Conservation (phyloP, 2,797 vertebrate genomes). For the Darevskia nairensis region DNA sequence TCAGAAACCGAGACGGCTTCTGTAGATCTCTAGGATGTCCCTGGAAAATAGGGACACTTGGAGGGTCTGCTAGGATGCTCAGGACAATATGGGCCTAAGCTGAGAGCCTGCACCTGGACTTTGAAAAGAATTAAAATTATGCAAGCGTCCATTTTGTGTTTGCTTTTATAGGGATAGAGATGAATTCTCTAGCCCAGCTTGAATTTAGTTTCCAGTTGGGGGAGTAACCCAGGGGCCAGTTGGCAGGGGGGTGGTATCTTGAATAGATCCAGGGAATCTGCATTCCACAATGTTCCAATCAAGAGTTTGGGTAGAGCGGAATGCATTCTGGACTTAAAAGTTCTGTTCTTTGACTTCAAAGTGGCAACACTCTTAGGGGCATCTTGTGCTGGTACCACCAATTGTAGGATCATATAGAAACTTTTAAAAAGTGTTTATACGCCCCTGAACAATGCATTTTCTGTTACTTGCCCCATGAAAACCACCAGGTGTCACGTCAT, state of each 20-base stretch:
- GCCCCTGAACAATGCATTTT: neutral
- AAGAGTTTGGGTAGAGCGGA: neutral
- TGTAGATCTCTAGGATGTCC: no score
- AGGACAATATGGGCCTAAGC: neutral
- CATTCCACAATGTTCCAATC: neutral
- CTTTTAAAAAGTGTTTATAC: constrained; percentile 22
- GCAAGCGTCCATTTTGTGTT: neutral
- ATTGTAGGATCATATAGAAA: neutral
- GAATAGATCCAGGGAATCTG: neutral
- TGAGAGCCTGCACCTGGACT: neutral
- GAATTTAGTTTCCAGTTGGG: neutral
- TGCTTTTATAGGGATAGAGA: neutral
- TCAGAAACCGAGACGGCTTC: no score
- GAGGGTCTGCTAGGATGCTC: neutral
- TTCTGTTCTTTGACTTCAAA: neutral
- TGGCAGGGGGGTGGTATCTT: neutral
- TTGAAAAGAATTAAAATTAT: neutral
- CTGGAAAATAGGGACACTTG: no score
- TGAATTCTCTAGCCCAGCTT: neutral
- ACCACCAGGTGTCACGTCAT: neutral
- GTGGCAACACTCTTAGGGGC: neutral
- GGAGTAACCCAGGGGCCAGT: neutral
- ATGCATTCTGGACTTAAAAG: neutral
- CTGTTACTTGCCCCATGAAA: neutral
- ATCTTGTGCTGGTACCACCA: neutral